These are phyloP conservation scores for Nothoprocta perdicaria DNA, from an alignment of 2,113 vertebrate species.

Conservation along the genomic window DNA sequence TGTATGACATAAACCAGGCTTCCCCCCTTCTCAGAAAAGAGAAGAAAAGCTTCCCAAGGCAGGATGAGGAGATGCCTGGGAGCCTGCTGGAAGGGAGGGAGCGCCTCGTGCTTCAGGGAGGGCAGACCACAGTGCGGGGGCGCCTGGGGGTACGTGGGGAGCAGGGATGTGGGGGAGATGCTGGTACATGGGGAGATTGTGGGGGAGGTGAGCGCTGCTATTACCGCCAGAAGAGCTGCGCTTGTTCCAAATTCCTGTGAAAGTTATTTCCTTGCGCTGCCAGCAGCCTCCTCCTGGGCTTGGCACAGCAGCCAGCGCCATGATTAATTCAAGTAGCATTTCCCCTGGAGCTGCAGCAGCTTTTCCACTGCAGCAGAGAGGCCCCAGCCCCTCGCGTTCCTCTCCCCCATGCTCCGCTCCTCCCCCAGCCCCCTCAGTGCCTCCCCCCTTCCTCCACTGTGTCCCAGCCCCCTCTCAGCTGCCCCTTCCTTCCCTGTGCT, in stretches of 20 bases:
- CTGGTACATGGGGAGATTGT: conserved; percentile 28
- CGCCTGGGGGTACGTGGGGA: not conserved
- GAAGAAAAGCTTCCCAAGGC: not conserved
- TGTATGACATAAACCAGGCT: not conserved
- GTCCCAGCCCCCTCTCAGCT: conserved; percentile 29
- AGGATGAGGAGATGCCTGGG: not conserved
- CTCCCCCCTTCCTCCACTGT: conserved; percentile 3
- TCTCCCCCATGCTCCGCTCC: conserved; percentile 42
- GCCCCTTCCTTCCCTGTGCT: conserved; percentile 13
- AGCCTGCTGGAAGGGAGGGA: not conserved
- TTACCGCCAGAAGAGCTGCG: conserved; percentile 68
- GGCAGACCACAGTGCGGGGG: not conserved
- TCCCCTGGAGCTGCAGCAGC: conserved; percentile 74
- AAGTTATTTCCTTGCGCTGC: conserved; percentile 73
- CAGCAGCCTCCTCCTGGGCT: conserved; percentile 76
- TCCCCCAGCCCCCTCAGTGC: not conserved
- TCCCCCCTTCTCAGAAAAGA: not conserved
- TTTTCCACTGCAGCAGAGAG: conserved; percentile 73
- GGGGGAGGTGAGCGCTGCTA: conserved; percentile 62
- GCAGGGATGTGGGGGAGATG: not conserved
- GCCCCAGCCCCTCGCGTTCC: conserved; percentile 62
- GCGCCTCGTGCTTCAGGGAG: not conserved
- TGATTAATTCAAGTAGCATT: conserved; percentile 76
- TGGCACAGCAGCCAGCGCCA: conserved; percentile 74
- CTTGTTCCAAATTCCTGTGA: conserved; percentile 75